phyloP scores from a whole-genome alignment of 2,888 invertebrate species.

The Chaitophorus viminalis region DNA sequence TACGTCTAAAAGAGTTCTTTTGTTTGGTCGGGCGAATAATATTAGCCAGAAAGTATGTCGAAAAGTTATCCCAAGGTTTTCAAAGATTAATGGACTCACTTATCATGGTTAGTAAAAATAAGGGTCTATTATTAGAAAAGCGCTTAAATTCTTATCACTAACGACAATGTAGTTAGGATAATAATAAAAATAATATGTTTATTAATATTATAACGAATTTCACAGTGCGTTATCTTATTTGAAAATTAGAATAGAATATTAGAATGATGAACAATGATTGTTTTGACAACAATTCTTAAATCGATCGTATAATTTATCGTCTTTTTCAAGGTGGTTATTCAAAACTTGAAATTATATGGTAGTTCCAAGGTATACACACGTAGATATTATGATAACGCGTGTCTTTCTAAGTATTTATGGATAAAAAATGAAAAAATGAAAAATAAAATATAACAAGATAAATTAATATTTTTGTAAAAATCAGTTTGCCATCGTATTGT shows the following conservation, averaged over 20 bases:
- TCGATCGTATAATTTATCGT: too few relatives aligned
- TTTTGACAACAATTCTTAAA: too few relatives aligned
- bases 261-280: too few relatives aligned
- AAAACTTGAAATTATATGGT: too few relatives aligned
- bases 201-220: not conserved
- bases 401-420: too few relatives aligned
- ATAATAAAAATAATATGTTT: not conserved
- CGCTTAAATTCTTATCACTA: constrained; percentile 15
- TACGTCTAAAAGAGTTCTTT: not conserved
- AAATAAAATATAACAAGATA: too few relatives aligned
- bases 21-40: not conserved
- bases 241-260: not conserved
- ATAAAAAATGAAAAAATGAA: too few relatives aligned
- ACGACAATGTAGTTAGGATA: not conserved
- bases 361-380: too few relatives aligned
- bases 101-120: constrained; percentile 10
- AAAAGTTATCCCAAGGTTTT: constrained; percentile 35
- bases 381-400: too few relatives aligned
- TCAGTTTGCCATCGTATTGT: not conserved
- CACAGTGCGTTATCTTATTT: not conserved
- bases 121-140: constrained; percentile 17
- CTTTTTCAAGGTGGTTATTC: too few relatives aligned
- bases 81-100: constrained; percentile 34
- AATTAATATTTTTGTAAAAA: too few relatives aligned
- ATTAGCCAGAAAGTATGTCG: not conserved